Evolutionary conservation across 1,140 invertebrate genomes (phyloP).

Genomic region (Brachystomella parvula): DNA sequence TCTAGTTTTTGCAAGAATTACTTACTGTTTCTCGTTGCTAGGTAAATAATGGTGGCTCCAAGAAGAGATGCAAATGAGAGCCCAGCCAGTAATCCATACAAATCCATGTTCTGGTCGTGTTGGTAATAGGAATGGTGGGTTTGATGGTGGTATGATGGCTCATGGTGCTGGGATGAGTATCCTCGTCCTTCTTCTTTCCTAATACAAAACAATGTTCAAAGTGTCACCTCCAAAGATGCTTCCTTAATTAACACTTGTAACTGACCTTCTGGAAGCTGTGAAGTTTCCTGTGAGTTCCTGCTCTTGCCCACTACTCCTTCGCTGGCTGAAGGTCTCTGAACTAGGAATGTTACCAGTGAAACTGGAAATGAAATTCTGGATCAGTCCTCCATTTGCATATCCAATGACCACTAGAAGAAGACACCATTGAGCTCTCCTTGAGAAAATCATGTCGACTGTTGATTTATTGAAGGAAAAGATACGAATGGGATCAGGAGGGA

Average conservation of each 20-base stretch:
- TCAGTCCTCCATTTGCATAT: not conserved
- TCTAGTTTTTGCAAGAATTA: not conserved
- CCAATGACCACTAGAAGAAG: not conserved
- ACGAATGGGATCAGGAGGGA: too few species aligned
- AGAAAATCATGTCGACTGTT: not conserved
- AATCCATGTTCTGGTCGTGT: slow-evolving; percentile 30
- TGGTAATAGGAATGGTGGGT: not conserved
- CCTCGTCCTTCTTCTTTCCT: not conserved
- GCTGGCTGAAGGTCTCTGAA: not conserved
- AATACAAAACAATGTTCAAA: not conserved
- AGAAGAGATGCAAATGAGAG: slow-evolving; percentile 33
- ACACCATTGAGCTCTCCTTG: not conserved
- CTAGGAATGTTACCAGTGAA: not conserved
- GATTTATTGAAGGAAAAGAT: not conserved
- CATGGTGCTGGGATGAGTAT: not conserved
- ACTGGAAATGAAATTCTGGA: not conserved
- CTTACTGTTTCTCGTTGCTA: slow-evolving; percentile 31
- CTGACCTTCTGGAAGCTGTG: not conserved
- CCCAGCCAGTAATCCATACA: slow-evolving; percentile 31
- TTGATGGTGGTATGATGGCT: not conserved
- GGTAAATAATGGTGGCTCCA: slow-evolving; percentile 32
- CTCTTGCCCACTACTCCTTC: not conserved
- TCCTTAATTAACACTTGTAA: not conserved
- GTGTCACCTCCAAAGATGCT: not conserved
- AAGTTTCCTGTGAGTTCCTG: not conserved